Conservation (phyloP, 1,140 invertebrate species). For the Trachymyrmex cornetzi region DNA sequence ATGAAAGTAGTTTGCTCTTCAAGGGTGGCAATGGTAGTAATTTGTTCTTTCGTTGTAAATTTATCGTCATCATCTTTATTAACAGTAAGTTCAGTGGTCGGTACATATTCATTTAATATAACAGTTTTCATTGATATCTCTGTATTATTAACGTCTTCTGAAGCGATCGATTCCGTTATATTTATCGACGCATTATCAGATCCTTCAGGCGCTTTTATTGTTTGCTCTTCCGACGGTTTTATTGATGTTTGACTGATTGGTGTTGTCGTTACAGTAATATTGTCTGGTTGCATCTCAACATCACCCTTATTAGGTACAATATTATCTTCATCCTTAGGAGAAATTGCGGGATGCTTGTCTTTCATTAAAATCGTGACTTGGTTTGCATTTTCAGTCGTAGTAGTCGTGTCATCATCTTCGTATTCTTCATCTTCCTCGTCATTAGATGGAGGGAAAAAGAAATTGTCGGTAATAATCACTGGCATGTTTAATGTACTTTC, state of each 20-base stretch:
- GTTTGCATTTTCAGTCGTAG: slow-evolving; percentile 58
- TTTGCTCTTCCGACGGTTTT: background rate
- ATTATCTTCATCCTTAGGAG: slow-evolving; percentile 37
- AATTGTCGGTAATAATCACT: slow-evolving; percentile 85
- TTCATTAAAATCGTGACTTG: slow-evolving; percentile 37
- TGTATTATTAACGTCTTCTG: slow-evolving; percentile 3
- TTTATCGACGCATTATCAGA: background rate
- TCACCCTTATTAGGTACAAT: slow-evolving; percentile 16
- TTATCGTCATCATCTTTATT: slow-evolving; percentile 29
- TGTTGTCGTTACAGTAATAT: background rate
- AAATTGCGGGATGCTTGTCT: slow-evolving; percentile 11
- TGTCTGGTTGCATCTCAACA: slow-evolving; percentile 7
- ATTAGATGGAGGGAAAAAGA: slow-evolving; percentile 81
- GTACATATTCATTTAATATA: background rate
- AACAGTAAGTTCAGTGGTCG: background rate
- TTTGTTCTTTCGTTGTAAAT: background rate
- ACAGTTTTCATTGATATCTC: background rate
- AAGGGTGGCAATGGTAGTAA: slow-evolving; percentile 6
- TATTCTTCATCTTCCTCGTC: slow-evolving; percentile 74
- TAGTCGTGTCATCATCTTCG: slow-evolving; percentile 65
- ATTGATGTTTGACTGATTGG: slow-evolving; percentile 50
- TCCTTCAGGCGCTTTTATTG: background rate
- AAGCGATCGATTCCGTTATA: background rate
- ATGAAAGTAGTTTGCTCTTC: slow-evolving; percentile 38
- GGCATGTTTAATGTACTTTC: slow-evolving; percentile 70